These are phyloP conservation scores for Xanthorhoe designata DNA, from an alignment of 2,888 invertebrate genomes.

Conservation along the genomic window DNA sequence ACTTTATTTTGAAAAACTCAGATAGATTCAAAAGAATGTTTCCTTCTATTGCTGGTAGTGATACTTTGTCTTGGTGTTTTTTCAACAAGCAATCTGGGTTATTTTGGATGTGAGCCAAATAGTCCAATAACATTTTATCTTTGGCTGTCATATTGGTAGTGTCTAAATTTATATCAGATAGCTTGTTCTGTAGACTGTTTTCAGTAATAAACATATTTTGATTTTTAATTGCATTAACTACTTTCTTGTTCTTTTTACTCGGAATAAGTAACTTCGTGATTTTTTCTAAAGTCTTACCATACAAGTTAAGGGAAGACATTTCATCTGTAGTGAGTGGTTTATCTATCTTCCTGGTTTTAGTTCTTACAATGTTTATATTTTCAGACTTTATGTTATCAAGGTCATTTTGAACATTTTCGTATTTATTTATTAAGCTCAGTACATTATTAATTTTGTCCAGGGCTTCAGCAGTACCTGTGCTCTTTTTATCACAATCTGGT, in stretches of 20 bases:
- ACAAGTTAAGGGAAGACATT: slow-evolving; percentile 57
- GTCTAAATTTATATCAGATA: slow-evolving; percentile 56
- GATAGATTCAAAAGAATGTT: slow-evolving; percentile 70
- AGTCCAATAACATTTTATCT: slow-evolving; percentile 72
- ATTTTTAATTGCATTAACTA: slow-evolving; percentile 53
- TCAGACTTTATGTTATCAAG: slow-evolving; percentile 52
- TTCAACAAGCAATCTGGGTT: slow-evolving; percentile 64
- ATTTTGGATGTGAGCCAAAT: slow-evolving; percentile 63
- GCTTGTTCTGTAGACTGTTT: slow-evolving; percentile 51
- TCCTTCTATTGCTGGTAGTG: slow-evolving; percentile 59
- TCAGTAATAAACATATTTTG: slow-evolving; percentile 51
- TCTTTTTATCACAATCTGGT: slow-evolving; percentile 13
- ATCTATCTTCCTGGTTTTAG: slow-evolving; percentile 8
- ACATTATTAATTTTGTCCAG: slow-evolving; percentile 66
- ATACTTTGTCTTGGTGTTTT: slow-evolving; percentile 41
- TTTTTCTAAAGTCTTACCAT: slow-evolving; percentile 67
- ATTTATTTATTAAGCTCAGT: slow-evolving; percentile 65
- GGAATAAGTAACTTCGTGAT: slow-evolving; percentile 71
- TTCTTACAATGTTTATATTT: slow-evolving; percentile 17
- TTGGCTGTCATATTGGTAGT: slow-evolving; percentile 63
- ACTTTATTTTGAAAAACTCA: slow-evolving; percentile 74
- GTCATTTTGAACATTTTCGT: slow-evolving; percentile 61
- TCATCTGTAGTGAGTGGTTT: slow-evolving; percentile 50
- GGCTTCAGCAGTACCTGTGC: slow-evolving; percentile 50
- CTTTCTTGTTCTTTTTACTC: slow-evolving; percentile 54